Base-by-base conservation (phyloP, 2,113 vertebrate species). In the Protomyctophum bolini region DNA sequence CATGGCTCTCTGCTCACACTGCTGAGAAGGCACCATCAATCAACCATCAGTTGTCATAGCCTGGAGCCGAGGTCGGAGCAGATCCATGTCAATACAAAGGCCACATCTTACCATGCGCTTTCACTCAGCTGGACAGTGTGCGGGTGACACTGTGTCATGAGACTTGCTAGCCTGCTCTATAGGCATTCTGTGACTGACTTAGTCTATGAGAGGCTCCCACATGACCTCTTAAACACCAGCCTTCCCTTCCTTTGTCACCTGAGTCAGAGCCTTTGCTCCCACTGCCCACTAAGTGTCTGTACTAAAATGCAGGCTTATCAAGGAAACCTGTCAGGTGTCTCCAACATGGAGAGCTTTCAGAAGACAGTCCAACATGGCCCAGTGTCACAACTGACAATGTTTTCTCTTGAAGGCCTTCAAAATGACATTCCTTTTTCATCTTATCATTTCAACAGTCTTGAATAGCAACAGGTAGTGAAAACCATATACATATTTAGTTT, bases 11-110 rank as follows among this genome's bases (percentile, higher is more conserved):
- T 66, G 75, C 68, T 80, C 79, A 88, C 83, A 85, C 79, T 78
- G 82, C 86, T 83, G 86, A 88, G 84, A 87, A 80, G 63, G 88
- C 83, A 86, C 80, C 87, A 90, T 93, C 91, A 93, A 88, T 93
- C 91, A 90, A 62, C 85, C 85, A 86, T 91, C 91, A 92, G 85
- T 79, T 92, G 92, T 93, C 90, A 92, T 64, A 61, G 78, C 80
- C 72, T 74, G 80, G 75, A 91, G 85, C 87, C 41, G 66, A 86
- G 91, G 91, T 92, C 91, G 88, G 66, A 80, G 74, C 82, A 85
- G 89, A 83, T 89, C 89, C 81, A 71, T 88, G 86, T 92, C 87
- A 88, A 84, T 82, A 83, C 83, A 82, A 88, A 91, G 90, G 85
- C 88, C 88, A 85, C 74, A 74, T 89, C 85, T 91, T 71, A 85